Evolutionary conservation across 1,140 invertebrate species (phyloP).

Genomic region (Drosophila ercepeae): DNA sequence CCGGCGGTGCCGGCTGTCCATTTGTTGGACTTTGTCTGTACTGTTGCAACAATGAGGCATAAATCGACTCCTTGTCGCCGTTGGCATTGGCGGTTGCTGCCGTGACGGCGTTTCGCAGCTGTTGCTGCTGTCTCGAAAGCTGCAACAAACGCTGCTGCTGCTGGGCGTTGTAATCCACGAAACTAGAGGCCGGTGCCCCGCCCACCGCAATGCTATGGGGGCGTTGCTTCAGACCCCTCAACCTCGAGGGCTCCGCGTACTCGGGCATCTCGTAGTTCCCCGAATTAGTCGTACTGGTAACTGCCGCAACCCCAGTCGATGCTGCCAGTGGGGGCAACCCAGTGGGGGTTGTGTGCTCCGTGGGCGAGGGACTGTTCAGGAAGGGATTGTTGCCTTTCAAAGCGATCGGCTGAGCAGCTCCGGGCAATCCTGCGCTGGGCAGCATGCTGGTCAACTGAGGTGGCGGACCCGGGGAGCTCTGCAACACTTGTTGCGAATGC

Average conservation of each 20-base stretch:
- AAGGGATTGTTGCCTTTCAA: conserved; percentile 81
- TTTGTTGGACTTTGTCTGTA: conserved; percentile 76
- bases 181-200: conserved; percentile 45
- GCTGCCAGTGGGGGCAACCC: conserved; percentile 7
- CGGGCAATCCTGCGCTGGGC: conserved; percentile 60
- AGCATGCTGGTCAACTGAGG: conserved; percentile 70
- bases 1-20: conserved; percentile 49
- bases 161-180: conserved; percentile 74
- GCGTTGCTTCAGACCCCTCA: conserved; percentile 74
- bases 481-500: conserved; percentile 39
- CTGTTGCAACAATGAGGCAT: conserved; percentile 76
- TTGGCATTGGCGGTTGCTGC: conserved; percentile 28
- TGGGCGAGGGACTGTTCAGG: conserved; percentile 77
- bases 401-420: conserved; percentile 71
- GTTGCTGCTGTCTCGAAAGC: conserved; percentile 74
- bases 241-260: conserved; percentile 74
- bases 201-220: conserved; percentile 78
- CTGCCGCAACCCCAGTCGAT: conserved; percentile 1
- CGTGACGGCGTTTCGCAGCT: conserved; percentile 70
- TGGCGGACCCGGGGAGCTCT: conserved; percentile 66
- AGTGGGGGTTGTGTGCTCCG: conserved; percentile 44
- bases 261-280: conserved; percentile 74
- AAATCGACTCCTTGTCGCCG: conserved; percentile 72
- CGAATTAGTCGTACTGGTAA: conserved; percentile 18
- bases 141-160: conserved; percentile 79